A percentile compares a stretch with the other conserved stretches of the same genome.
These are phyloP conservation scores for Parnassius smintheus DNA, from an alignment of 2,888 invertebrate species.

Conservation along the genomic window DNA sequence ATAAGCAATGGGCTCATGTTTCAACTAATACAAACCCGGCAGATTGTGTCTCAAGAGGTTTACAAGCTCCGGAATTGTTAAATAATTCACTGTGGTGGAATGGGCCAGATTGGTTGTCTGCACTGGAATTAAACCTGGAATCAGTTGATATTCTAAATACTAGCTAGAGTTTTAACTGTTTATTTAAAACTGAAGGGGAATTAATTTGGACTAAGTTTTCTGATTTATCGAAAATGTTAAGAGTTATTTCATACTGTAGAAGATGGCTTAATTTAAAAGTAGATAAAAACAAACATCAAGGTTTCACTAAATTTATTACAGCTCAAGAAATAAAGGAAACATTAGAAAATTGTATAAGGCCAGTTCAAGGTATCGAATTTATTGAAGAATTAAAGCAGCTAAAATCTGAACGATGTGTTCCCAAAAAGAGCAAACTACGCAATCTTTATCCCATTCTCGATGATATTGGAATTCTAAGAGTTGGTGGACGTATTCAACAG, in stretches of 20 bases:
- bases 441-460: not conserved
- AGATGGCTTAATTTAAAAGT: slow-evolving; percentile 19
- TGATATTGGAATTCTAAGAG: not conserved
- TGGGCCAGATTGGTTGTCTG: slow-evolving; percentile 28
- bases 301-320: slow-evolving; percentile 3
- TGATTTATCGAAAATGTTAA: slow-evolving; percentile 9
- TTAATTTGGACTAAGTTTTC: slow-evolving; percentile 17
- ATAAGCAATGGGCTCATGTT: slow-evolving; percentile 20
- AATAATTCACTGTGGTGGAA: not conserved
- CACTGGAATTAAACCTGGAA: not conserved
- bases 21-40: slow-evolving; percentile 17
- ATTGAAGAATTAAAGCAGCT: not conserved
- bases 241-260: slow-evolving; percentile 13
- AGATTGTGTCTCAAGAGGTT: slow-evolving; percentile 24
- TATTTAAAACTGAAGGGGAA: not conserved
- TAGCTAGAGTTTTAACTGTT: not conserved
- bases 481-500: not conserved
- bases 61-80: slow-evolving; percentile 2
- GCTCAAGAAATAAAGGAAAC: slow-evolving; percentile 1
- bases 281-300: not conserved
- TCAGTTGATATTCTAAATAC: not conserved
- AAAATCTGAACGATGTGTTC: not conserved
- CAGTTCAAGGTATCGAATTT: not conserved
- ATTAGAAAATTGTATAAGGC: not conserved
- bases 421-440: not conserved